Evolutionary conservation across 2,113 vertebrate genomes (phyloP).

Genomic region (Bucco capensis): DNA sequence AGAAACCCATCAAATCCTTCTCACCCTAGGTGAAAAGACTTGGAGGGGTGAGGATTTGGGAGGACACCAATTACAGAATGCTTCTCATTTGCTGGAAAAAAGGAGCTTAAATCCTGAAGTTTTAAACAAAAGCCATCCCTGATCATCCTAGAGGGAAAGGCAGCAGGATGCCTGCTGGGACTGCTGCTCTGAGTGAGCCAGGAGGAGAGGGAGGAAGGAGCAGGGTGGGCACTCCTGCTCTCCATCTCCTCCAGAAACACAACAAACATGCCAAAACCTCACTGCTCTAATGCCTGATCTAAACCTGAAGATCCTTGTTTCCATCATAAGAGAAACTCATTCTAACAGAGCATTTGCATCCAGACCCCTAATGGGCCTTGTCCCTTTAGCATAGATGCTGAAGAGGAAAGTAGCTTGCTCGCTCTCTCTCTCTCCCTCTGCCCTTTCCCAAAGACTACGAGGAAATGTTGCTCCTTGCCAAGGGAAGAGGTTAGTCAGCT

Average conservation of each 20-base stretch:
- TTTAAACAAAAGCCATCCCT: neutral
- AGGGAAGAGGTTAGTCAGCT: constrained; percentile 36
- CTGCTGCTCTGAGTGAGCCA: neutral
- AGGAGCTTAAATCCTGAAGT: neutral
- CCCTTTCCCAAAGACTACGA: neutral
- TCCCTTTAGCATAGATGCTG: neutral
- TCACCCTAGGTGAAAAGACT: neutral
- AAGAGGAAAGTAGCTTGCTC: neutral
- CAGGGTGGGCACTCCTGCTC: neutral
- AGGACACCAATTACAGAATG: neutral
- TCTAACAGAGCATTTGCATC: neutral
- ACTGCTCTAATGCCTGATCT: neutral
- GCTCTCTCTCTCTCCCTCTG: neutral
- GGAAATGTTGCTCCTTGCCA: constrained; percentile 20
- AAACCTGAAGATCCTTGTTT: neutral
- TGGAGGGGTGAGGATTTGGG: neutral
- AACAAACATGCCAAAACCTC: neutral
- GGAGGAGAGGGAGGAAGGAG: neutral
- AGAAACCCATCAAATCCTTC: neutral
- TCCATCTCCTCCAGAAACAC: neutral
- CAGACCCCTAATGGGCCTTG: no score
- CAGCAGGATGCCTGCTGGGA: neutral
- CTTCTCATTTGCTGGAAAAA: neutral
- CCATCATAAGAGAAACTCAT: neutral
- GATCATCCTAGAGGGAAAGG: neutral